A percentile compares a stretch with the other conserved stretches of the same genome.
Evolutionary conservation across 1,140 invertebrate genomes (phyloP).

Genomic region (Drosophila subpulchrella): DNA sequence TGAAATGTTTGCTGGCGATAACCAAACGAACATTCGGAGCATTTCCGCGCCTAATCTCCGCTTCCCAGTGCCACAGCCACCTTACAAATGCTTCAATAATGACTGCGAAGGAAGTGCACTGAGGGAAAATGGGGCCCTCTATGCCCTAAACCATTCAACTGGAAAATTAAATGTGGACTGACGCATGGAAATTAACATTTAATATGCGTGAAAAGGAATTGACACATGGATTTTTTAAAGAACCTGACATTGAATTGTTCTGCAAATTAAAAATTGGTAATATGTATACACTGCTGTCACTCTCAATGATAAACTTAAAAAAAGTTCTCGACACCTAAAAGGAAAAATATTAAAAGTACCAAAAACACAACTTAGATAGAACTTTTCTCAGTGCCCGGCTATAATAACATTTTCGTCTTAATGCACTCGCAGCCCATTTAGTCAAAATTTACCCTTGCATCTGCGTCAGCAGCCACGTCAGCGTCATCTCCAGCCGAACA

Average conservation of each 20-base stretch:
- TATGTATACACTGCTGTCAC: too few relatives aligned
- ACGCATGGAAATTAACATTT: background rate
- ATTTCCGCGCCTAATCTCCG: conserved; percentile 74
- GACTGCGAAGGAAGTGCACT: conserved; percentile 41
- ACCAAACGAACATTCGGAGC: conserved; percentile 57
- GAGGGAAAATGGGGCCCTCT: background rate
- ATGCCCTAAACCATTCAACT: background rate
- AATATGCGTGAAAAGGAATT: background rate
- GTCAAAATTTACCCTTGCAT: conserved; percentile 64
- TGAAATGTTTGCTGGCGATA: conserved; percentile 37
- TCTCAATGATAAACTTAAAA: too few relatives aligned
- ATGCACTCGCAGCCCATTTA: conserved; percentile 76
- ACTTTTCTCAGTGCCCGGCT: conserved; percentile 24
- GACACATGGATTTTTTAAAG: too few relatives aligned
- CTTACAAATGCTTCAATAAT: conserved; percentile 74
- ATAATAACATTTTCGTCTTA: conserved; percentile 77
- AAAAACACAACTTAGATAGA: background rate
- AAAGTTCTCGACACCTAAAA: background rate
- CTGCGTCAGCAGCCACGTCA: conserved; percentile 62
- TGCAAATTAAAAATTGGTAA: too few relatives aligned
- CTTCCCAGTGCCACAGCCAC: conserved; percentile 48
- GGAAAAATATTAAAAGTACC: background rate
- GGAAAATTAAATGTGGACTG: background rate
- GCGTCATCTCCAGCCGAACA: conserved; percentile 22
- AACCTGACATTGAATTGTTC: too few relatives aligned